Percentiles rank a stretch among this genome's conserved stretches.
Evolutionary conservation across 2,888 invertebrate species (phyloP).

Genomic region (Erebia palarica): DNA sequence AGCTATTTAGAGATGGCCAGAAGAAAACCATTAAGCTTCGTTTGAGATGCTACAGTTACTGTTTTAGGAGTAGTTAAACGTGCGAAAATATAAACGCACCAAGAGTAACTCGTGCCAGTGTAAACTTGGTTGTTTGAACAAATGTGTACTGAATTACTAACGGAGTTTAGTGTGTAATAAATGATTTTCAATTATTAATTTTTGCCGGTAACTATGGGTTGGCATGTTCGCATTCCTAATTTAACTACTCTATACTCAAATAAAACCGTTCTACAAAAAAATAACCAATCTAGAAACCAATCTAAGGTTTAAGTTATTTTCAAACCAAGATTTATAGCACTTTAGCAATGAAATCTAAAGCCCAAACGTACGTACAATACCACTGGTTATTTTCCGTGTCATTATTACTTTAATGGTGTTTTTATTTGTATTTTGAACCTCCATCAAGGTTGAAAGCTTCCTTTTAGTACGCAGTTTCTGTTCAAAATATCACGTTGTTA

Average conservation of each 20-base stretch:
- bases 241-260: too few species aligned
- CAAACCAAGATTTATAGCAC: not conserved
- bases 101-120: conserved; percentile 16
- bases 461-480: conserved; percentile 5
- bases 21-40: conserved; percentile 48
- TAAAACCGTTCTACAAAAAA: too few species aligned
- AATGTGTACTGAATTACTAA: not conserved
- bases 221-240: too few species aligned
- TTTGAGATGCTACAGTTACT: conserved; percentile 46
- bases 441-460: conserved; percentile 13
- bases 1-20: conserved; percentile 47
- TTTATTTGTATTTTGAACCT: conserved; percentile 8
- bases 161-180: too few species aligned
- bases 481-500: conserved; percentile 16
- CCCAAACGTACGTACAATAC: not conserved
- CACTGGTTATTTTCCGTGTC: not conserved
- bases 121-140: not conserved
- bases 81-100: conserved; percentile 43
- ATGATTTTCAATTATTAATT: too few species aligned
- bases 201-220: too few species aligned
- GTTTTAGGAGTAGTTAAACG: conserved; percentile 47
- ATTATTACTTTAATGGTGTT: not conserved
- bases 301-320: too few species aligned
- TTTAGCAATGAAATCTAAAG: not conserved
- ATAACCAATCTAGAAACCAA: too few species aligned